A percentile compares a stretch with the other conserved stretches of the same genome.
Evolutionary conservation across 1,140 invertebrate species (phyloP).

Genomic region (Nephila pilipes): DNA sequence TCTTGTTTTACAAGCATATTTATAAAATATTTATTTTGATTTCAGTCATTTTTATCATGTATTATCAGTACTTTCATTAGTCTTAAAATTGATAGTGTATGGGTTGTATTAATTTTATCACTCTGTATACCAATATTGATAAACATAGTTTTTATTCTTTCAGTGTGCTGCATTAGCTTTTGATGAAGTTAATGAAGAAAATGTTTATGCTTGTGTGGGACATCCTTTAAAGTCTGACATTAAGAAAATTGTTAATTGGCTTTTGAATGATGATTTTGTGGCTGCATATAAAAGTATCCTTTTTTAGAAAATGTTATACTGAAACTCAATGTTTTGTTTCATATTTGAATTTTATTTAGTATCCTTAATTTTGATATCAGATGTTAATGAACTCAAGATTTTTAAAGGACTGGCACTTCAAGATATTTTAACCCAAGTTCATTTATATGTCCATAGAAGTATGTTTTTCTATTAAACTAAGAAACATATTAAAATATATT

Average conservation of each 20-base stretch:
- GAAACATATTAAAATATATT: too few relatives aligned
- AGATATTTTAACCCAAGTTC: constrained; percentile 94
- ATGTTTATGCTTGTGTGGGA: constrained; percentile 97
- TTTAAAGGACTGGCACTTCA: constrained; percentile 93
- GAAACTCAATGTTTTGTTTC: neutral
- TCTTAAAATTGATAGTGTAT: too few relatives aligned
- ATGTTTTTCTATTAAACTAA: constrained; percentile 80
- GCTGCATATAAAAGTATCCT: constrained; percentile 91
- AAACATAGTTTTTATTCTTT: constrained; percentile 70
- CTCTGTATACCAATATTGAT: neutral
- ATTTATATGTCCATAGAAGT: constrained; percentile 92
- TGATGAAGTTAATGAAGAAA: constrained; percentile 92
- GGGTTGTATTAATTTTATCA: neutral
- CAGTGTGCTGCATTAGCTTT: constrained; percentile 95
- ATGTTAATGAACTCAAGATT: constrained; percentile 91
- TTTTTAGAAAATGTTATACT: constrained; percentile 78
- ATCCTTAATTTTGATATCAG: constrained; percentile 81
- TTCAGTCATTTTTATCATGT: too few relatives aligned
- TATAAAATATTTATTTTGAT: too few relatives aligned
- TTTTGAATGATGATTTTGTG: constrained; percentile 92
- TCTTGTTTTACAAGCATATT: too few relatives aligned
- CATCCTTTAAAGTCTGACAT: constrained; percentile 96
- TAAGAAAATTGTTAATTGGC: constrained; percentile 92
- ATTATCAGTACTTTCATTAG: too few relatives aligned
- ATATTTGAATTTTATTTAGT: neutral